These are phyloP conservation scores for Carapus acus DNA, from an alignment of 2,797 vertebrate genomes.

Conservation along the genomic window DNA sequence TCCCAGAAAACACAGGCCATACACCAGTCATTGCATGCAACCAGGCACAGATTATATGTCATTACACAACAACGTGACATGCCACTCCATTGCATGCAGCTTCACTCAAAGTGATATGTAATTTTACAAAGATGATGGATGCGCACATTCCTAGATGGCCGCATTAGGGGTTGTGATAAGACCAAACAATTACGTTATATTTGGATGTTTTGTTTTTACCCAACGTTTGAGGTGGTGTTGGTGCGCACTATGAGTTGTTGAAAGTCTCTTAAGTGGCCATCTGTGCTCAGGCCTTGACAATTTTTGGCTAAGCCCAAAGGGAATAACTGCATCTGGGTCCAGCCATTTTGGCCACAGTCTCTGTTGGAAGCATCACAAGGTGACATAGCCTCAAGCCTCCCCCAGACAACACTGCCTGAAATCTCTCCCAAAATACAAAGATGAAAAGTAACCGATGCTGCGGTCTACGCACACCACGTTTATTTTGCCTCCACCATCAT, in stretches of 20 bases:
- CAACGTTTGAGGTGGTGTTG: constrained; percentile 8
- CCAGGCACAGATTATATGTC: constrained; percentile 19
- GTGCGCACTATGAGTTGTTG: constrained; percentile 5
- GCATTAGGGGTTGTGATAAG: neutral
- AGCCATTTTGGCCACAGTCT: constrained; percentile 39
- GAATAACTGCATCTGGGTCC: constrained; percentile 25
- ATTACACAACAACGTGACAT: constrained; percentile 14
- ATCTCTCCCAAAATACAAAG: constrained; percentile 56
- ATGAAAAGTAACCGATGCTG: constrained; percentile 19
- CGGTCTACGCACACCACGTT: constrained; percentile 50
- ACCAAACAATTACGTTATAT: neutral
- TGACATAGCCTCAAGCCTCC: constrained; percentile 42
- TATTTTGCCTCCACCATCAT: constrained; percentile 61
- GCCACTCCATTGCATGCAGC: constrained; percentile 38
- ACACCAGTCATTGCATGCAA: constrained; percentile 17
- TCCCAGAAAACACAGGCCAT: constrained; percentile 25
- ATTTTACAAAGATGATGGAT: neutral
- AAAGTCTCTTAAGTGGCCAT: constrained; percentile 23
- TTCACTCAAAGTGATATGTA: constrained; percentile 23
- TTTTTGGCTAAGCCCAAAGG: constrained; percentile 26
- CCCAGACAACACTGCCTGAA: constrained; percentile 49
- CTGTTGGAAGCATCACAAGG: constrained; percentile 46
- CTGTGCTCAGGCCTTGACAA: constrained; percentile 9
- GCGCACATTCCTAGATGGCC: neutral
- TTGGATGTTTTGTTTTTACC: constrained; percentile 1